Evolutionary conservation across 2,888 invertebrate species (phyloP).

Genomic region (Calliopum simillimum): DNA sequence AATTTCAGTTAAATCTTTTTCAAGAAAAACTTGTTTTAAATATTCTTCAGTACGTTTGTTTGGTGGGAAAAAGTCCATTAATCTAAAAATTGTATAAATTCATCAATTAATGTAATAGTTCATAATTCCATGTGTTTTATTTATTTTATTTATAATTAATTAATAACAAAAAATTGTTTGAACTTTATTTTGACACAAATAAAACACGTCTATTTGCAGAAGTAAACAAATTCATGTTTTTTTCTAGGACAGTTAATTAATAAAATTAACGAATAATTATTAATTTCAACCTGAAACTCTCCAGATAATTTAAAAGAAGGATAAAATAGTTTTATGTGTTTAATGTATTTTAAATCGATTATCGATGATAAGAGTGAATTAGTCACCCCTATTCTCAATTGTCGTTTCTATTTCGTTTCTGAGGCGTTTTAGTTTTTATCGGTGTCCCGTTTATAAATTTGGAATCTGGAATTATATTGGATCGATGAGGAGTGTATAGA

Average conservation of each 20-base stretch:
- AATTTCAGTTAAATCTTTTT: conserved; percentile 83
- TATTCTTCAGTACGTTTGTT: conserved; percentile 93
- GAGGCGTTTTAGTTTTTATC: too few species aligned
- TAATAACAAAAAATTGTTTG: conserved; percentile 46
- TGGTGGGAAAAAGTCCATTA: conserved; percentile 93
- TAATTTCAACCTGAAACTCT: conserved; percentile 57
- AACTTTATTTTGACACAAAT: conserved; percentile 59
- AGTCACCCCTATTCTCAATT: too few species aligned
- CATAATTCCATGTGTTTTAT: neutral
- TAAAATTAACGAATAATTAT: conserved; percentile 53
- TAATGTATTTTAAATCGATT: too few species aligned
- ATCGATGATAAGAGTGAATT: too few species aligned
- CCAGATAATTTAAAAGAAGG: conserved; percentile 37
- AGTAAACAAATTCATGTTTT: conserved; percentile 54
- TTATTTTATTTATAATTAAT: neutral
- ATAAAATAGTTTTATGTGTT: neutral
- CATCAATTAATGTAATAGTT: conserved; percentile 12
- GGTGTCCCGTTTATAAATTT: too few species aligned
- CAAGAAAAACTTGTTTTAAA: conserved; percentile 83
- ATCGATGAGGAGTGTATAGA: too few species aligned
- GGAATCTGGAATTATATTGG: too few species aligned
- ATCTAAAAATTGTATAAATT: conserved; percentile 68
- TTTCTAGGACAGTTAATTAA: conserved; percentile 64
- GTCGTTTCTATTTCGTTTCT: too few species aligned
- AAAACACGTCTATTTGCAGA: conserved; percentile 55